Conservation (phyloP, 2,113 vertebrate genomes). For the Corythaixoides concolor region DNA sequence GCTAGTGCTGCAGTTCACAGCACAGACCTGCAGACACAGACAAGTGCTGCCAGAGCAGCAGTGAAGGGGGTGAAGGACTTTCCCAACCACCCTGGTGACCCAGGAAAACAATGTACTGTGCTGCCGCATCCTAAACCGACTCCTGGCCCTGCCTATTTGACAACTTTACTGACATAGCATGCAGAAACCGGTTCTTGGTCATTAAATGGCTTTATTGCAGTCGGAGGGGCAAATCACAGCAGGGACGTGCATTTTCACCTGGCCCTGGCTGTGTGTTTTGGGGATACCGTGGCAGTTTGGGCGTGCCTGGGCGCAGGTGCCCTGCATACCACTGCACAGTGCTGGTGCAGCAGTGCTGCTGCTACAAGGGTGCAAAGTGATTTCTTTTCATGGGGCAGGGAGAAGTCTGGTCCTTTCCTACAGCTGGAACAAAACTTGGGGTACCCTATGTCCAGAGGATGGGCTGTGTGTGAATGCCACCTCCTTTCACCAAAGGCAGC, state of each 20-base stretch:
- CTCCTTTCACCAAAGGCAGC: not conserved
- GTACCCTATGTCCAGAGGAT: not conserved
- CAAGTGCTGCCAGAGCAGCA: not conserved
- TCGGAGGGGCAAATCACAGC: not conserved
- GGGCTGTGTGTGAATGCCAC: no score
- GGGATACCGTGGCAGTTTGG: not conserved
- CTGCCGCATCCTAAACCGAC: not conserved
- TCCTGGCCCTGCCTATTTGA: not conserved
- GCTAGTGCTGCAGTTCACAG: not conserved
- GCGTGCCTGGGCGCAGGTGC: no score
- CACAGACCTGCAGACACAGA: not conserved
- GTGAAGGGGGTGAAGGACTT: not conserved
- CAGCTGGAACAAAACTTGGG: not conserved
- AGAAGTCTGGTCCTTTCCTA: not conserved
- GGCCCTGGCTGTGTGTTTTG: not conserved
- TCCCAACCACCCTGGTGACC: not conserved
- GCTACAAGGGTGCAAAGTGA: not conserved
- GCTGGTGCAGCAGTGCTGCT: not conserved
- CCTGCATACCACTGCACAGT: fast-evolving
- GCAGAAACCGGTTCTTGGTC: not conserved
- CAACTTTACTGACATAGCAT: not conserved
- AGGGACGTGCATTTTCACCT: not conserved
- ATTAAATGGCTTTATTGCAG: not conserved
- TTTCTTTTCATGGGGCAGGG: not conserved
- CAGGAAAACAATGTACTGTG: not conserved